A percentile compares a stretch with the other conserved stretches of the same genome.
These are phyloP conservation scores for Oedothorax gibbosus DNA, from an alignment of 1,140 invertebrate species.

Conservation along the genomic window DNA sequence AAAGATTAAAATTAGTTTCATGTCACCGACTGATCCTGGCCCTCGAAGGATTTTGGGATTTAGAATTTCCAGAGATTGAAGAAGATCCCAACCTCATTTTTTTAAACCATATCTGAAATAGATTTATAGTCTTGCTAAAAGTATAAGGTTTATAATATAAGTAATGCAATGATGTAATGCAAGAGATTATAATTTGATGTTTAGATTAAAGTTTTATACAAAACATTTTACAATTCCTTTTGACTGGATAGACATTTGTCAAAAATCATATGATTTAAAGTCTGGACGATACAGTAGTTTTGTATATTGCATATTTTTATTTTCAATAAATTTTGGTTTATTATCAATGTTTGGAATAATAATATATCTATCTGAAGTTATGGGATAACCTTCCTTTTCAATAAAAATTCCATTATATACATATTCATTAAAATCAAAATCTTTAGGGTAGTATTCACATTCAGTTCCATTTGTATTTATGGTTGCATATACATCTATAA, in stretches of 20 bases:
- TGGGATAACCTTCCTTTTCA: not conserved
- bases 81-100: not conserved
- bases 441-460: not conserved
- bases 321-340: not conserved
- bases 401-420: not conserved
- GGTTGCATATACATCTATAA: not conserved
- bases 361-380: not conserved
- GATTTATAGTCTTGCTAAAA: not conserved
- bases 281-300: not conserved
- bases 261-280: constrained; percentile 6
- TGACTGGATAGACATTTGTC: not conserved
- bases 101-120: not conserved
- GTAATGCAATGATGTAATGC: no score
- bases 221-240: not conserved
- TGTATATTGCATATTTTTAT: not conserved
- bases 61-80: constrained; percentile 2
- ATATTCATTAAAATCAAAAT: not conserved
- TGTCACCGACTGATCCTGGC: not conserved
- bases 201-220: no score
- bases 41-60: not conserved
- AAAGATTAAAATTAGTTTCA: not conserved
- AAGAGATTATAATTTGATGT: no score
- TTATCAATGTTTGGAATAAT: not conserved
- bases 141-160: no score
- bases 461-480: not conserved